Percentiles rank a stretch among this genome's conserved stretches.
Conservation (phyloP, 2,888 invertebrate genomes). For the Drosophila barbarae region DNA sequence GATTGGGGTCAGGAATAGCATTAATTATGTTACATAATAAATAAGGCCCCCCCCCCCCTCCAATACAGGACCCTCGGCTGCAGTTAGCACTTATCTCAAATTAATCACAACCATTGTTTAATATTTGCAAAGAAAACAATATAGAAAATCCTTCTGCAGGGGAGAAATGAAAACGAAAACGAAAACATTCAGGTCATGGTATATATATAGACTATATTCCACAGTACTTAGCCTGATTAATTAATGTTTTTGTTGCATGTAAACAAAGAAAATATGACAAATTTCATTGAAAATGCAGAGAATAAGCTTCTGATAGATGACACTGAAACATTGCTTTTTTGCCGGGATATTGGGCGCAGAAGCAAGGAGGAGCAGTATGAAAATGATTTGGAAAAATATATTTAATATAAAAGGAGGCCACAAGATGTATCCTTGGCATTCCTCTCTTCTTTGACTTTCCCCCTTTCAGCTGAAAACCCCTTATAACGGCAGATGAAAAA, state of each 20-base stretch:
- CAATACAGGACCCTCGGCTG: neutral
- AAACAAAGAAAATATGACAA: slow-evolving; percentile 14
- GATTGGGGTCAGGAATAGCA: slow-evolving; percentile 3
- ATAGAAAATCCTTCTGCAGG: neutral
- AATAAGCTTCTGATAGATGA: slow-evolving; percentile 11
- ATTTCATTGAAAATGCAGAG: slow-evolving; percentile 8
- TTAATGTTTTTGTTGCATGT: slow-evolving; percentile 16
- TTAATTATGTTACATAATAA: neutral
- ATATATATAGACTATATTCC: neutral
- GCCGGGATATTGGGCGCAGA: neutral
- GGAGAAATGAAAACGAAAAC: neutral
- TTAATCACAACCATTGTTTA: slow-evolving; percentile 3
- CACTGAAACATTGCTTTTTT: slow-evolving; percentile 2
- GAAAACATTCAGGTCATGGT: neutral
- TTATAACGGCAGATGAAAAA: slow-evolving; percentile 18
- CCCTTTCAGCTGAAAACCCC: neutral
- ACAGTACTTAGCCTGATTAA: slow-evolving; percentile 30
- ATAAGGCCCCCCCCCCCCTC: neutral
- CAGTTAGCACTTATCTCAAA: slow-evolving; percentile 10
- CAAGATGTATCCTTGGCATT: slow-evolving; percentile 4
- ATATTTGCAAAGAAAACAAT: slow-evolving; percentile 4
- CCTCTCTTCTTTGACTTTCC: slow-evolving; percentile 1
- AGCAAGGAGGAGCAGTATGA: neutral
- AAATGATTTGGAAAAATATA: slow-evolving; percentile 2
- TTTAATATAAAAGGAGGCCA: slow-evolving; percentile 2